phyloP scores from a whole-genome alignment of 2,888 invertebrate genomes.

The Chrysotoxum bicinctum region DNA sequence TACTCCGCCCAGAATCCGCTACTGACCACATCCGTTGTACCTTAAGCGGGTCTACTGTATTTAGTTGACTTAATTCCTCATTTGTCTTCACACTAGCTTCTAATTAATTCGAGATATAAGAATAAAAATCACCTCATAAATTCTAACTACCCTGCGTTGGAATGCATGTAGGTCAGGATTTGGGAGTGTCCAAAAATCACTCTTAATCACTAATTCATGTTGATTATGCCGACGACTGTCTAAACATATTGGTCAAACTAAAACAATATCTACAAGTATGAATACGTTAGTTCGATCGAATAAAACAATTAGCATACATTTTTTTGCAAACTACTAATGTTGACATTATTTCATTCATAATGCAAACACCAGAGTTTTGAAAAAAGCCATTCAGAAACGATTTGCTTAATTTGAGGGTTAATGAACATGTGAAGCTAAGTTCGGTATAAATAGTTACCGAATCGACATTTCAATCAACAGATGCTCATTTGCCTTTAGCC shows the following conservation, averaged over 20 bases:
- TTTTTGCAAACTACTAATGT: not conserved
- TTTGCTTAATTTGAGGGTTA: slow-evolving; percentile 24
- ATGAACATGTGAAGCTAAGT: not conserved
- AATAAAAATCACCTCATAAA: not conserved
- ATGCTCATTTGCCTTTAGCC: not conserved
- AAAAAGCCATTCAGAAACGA: not conserved
- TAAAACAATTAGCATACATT: not conserved
- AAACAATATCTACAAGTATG: not conserved
- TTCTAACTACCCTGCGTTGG: not conserved
- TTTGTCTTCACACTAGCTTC: not conserved
- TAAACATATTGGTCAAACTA: not conserved
- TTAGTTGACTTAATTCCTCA: not conserved
- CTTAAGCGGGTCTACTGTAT: not conserved
- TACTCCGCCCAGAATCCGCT: no score
- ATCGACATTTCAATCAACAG: not conserved
- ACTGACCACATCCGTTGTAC: no score
- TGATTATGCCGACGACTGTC: not conserved
- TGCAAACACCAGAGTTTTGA: not conserved
- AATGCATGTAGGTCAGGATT: not conserved
- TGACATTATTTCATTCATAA: slow-evolving; percentile 14
- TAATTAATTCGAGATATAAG: not conserved
- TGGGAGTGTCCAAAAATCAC: not conserved
- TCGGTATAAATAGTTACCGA: slow-evolving; percentile 14
- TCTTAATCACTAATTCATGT: not conserved
- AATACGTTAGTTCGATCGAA: not conserved